Evolutionary conservation across 2,797 vertebrate genomes (phyloP), one percentile per base, ranked within the genome.

Genomic region (Buphagus erythrorhynchus): DNA sequence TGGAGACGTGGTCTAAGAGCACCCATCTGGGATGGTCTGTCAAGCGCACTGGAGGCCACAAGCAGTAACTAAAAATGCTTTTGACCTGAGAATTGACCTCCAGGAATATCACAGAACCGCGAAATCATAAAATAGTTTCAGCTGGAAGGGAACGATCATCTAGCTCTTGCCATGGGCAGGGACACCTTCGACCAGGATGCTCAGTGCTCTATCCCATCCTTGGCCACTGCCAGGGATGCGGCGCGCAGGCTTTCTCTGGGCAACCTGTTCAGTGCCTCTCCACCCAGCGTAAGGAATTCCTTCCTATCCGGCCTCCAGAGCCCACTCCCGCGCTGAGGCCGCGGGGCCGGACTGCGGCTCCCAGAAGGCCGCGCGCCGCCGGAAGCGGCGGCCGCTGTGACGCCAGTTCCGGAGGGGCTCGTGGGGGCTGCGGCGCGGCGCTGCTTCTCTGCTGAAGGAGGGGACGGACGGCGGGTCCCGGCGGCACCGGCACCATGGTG

Each of bases 231-330:
- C 29, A 31, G 14, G 59, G 31, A 18, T 11, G 11, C 16, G 38
- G 25, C 45, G 29, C 13, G 24, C 51, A 17, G 18, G 4, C 5
- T 29, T 38, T 14, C 38, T 25, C 16, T 11, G n/a, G 11, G 22
- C 28, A 43, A 1, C 16, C 33, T 6, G 13, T 19, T 24, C 82
- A 19, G 13, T 3, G 36, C 43, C 16, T 20, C 29, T 29, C 3
- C 13, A 11, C 19, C 1, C 26, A 6, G 26, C 5, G 2, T 0
- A 2, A 2, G 19, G 58, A 11, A 16, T 13, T 13, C 2, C 9
- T 10, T 10, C 8, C 57, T 1, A 0, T 0, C 9, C 7, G 11
- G 0, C 14, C 26, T 7, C 21, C 25, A 0, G 24, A 12, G 1
- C 40, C 7, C 61, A 3, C 1, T 2, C 9, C 19, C 4, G 11